Base-by-base conservation (phyloP, 2,113 vertebrate genomes). In the Lutjanus erythropterus region DNA sequence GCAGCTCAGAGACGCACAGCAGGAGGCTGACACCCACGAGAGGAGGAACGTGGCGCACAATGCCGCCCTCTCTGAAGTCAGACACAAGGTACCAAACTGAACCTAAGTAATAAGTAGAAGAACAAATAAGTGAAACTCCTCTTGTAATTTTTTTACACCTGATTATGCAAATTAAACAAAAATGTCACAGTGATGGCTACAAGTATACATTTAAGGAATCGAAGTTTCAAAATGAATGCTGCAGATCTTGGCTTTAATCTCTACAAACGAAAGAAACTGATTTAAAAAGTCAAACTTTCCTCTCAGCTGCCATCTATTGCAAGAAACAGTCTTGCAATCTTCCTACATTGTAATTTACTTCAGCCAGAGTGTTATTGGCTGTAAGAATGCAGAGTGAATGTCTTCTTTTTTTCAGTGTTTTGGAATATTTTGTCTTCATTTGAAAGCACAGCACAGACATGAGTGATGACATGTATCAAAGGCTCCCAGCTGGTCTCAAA, bases 11-110 rank as follows among this genome's bases (percentile, higher is more conserved):
- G 94, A 96, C 23, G 96, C 95, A 69, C 95, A 95, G 78, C 92
- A 96, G 6, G 95, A 96, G 78, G 94, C 96, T 37, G 90, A 95
- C 73, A 80, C 71, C 60, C 96, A 96, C 0, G 94, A 97, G 87
- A 96, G 94, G 91, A 97, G 96, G 89, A 96, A 89, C 27, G 0
- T 86, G 3, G 96, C 97, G 71, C 95, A 96, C 72, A 94, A 88
- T 69, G 50, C 90, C 0, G 90, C 94, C 78, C 95, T 98, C 42
- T 81, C 95, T 35, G 96, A 98, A 41, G 94, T 98, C 87, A 94
- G 95, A 75, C 94, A 94, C 94, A 96, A 95, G 97, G 97, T 97
- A 94, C 83, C 0, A 0, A 25, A 16, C 14, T 53, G 15, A 27
- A 16, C 12, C 52, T 16, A 2, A 2, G 3, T 4, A 27, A 16